A percentile compares a stretch with the other conserved stretches of the same genome.
Conservation (phyloP, 2,888 invertebrate genomes). For the Trypoxylon attenuatum region DNA sequence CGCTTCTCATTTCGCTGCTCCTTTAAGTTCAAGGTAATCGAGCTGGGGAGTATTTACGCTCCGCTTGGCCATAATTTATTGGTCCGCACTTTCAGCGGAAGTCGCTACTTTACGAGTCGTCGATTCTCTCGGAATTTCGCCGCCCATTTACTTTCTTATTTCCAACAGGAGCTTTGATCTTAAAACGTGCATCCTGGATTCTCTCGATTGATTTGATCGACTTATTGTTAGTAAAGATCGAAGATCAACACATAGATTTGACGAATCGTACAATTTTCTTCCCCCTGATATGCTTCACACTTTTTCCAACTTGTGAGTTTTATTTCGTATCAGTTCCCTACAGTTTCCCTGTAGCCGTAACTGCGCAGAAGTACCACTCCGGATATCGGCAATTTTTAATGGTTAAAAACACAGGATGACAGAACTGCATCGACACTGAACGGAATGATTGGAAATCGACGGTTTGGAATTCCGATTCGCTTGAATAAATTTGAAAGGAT, state of each 20-base stretch:
- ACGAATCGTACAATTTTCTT: neutral
- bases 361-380: too few species aligned
- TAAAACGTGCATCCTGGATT: too few species aligned
- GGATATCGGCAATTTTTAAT: neutral
- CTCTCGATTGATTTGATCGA: too few species aligned
- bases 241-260: neutral
- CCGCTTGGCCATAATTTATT: constrained; percentile 37
- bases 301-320: too few species aligned
- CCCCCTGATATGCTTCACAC: neutral
- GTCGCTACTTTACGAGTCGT: constrained; percentile 22
- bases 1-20: constrained; percentile 16
- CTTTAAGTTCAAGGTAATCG: constrained; percentile 55
- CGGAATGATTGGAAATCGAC: neutral
- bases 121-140: constrained; percentile 20
- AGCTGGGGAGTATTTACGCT: constrained; percentile 43
- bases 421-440: neutral
- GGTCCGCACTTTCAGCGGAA: constrained; percentile 26
- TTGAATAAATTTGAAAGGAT: constrained; percentile 35
- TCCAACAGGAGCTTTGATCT: constrained; percentile 34
- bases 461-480: constrained; percentile 34
- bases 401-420: neutral
- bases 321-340: too few species aligned
- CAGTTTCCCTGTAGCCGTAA: too few species aligned
- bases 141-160: constrained; percentile 25
- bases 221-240: too few species aligned